Evolutionary conservation across 2,113 vertebrate genomes (phyloP).

Genomic region (Hipposideros armiger): DNA sequence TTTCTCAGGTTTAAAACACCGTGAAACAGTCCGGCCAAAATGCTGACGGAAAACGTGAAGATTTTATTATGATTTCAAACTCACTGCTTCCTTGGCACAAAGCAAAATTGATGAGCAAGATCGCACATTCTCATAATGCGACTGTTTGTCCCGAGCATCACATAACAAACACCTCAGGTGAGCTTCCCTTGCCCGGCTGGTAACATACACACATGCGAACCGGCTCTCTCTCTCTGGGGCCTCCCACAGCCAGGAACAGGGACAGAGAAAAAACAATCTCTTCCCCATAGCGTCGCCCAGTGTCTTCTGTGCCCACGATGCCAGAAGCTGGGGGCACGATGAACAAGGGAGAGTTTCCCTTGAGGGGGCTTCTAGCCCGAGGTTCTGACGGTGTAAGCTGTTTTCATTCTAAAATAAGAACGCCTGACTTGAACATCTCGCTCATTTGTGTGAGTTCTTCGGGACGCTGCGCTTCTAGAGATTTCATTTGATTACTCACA

Average conservation of each 20-base stretch:
- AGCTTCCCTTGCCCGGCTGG: background rate
- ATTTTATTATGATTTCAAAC: background rate
- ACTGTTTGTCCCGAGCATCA: background rate
- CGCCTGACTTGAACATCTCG: background rate
- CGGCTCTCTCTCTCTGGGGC: too few relatives aligned
- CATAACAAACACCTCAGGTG: background rate
- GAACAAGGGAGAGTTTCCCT: background rate
- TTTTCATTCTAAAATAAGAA: background rate
- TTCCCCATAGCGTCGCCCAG: too few relatives aligned
- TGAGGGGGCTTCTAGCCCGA: background rate
- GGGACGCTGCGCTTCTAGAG: too few relatives aligned
- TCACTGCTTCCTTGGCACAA: background rate
- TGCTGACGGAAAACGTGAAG: background rate
- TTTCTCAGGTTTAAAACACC: background rate
- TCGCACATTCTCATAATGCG: background rate
- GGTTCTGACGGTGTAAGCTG: rapidly evolving
- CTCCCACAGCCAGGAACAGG: too few relatives aligned
- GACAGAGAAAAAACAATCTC: too few relatives aligned
- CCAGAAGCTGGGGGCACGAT: rapidly evolving
- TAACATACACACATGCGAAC: rapidly evolving
- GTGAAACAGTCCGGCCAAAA: background rate
- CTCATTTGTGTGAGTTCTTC: too few relatives aligned
- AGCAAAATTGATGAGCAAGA: background rate
- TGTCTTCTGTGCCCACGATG: rapidly evolving
- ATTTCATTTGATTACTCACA: background rate